phyloP scores from a whole-genome alignment of 2,797 vertebrate genomes.

The Siniperca obscura region DNA sequence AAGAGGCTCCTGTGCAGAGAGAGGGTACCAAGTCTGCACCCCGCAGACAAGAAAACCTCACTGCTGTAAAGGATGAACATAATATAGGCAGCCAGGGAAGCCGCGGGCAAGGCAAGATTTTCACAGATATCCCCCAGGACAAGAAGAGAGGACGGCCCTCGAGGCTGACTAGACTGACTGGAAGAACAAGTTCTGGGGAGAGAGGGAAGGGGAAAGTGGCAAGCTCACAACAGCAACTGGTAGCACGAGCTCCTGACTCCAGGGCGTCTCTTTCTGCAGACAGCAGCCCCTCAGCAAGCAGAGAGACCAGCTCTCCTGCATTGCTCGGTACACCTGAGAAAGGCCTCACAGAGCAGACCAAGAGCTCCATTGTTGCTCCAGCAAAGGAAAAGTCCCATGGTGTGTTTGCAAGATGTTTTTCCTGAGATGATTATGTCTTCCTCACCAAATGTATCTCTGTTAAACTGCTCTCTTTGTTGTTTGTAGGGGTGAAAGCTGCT shows the following conservation, averaged over 20 bases:
- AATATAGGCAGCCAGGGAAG: conserved; percentile 54
- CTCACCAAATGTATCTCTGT: background rate
- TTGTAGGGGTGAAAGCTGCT: conserved; percentile 66
- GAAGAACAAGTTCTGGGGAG: conserved; percentile 81
- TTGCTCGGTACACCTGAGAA: conserved; percentile 50
- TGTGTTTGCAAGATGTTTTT: conserved; percentile 47
- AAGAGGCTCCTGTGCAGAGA: conserved; percentile 63
- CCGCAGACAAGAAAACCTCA: conserved; percentile 68
- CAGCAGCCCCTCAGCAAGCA: conserved; percentile 53
- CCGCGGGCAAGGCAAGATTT: conserved; percentile 61
- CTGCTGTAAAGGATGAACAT: conserved; percentile 69
- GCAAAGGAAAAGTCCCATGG: conserved; percentile 73
- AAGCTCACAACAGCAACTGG: conserved; percentile 69
- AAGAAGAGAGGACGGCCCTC: conserved; percentile 80
- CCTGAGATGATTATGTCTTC: background rate
- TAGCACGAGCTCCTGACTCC: conserved; percentile 56
- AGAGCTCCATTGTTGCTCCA: conserved; percentile 43
- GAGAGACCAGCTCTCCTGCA: conserved; percentile 46
- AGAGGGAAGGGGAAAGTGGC: conserved; percentile 69
- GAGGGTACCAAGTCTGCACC: conserved; percentile 59
- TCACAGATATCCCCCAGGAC: conserved; percentile 77
- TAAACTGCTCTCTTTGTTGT: conserved; percentile 18
- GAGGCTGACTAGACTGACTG: conserved; percentile 77
- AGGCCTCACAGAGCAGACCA: conserved; percentile 24
- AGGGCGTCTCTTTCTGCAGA: conserved; percentile 53